These are phyloP conservation scores for Psylliodes chrysocephalus DNA, from an alignment of 2,888 invertebrate species.

Conservation along the genomic window DNA sequence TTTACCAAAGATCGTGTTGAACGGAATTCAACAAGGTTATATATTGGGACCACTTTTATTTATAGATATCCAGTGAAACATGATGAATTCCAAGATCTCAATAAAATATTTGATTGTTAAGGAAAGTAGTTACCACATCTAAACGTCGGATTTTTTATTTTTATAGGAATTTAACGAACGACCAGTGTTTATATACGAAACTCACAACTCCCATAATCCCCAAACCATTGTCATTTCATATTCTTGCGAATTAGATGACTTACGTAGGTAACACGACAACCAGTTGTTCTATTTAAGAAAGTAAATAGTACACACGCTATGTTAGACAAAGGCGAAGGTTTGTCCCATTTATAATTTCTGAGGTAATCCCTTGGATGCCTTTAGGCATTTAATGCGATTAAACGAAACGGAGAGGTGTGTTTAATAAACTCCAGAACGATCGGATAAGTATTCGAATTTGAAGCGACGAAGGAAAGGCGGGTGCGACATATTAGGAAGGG, in stretches of 20 bases:
- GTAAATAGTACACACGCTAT: not conserved
- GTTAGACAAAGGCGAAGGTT: slow-evolving; percentile 4
- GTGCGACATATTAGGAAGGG: not conserved
- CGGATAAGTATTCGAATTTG: not conserved
- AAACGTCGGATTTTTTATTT: too few relatives aligned
- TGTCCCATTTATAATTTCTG: slow-evolving; percentile 9
- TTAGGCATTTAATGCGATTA: slow-evolving; percentile 6
- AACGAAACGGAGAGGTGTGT: slow-evolving; percentile 6
- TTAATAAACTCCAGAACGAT: slow-evolving; percentile 15
- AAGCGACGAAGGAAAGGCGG: slow-evolving; percentile 12
- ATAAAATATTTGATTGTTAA: too few relatives aligned
- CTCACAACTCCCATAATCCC: too few relatives aligned
- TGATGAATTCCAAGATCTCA: too few relatives aligned
- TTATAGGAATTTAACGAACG: too few relatives aligned
- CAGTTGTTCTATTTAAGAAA: not conserved
- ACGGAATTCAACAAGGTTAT: too few relatives aligned
- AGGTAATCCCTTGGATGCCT: slow-evolving; percentile 3
- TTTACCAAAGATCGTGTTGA: too few relatives aligned
- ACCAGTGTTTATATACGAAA: too few relatives aligned
- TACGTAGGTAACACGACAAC: not conserved
- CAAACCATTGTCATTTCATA: too few relatives aligned
- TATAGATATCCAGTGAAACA: too few relatives aligned
- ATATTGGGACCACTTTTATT: too few relatives aligned
- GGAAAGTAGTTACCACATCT: too few relatives aligned
- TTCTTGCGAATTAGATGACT: not conserved